Evolutionary conservation across 2,888 invertebrate species (phyloP).

Genomic region (Metellina segmentata): DNA sequence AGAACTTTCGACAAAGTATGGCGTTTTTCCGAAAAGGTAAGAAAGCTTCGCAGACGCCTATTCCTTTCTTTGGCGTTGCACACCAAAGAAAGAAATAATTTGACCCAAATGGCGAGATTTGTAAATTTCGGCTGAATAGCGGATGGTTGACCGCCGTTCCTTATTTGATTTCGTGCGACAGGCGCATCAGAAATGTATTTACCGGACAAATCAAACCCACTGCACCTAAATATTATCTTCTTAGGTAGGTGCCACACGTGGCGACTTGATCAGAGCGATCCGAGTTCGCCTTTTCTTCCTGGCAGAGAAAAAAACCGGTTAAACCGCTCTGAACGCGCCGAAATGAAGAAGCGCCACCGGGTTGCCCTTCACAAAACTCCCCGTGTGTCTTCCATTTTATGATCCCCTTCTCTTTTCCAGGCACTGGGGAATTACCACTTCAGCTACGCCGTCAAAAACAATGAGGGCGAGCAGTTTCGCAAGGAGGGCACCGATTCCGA

Average conservation of each 20-base stretch:
- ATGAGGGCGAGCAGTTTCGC: constrained; percentile 69
- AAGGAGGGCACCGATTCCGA: constrained; percentile 63
- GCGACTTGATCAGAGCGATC: not conserved
- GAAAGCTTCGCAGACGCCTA: too few species aligned
- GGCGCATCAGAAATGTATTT: too few species aligned
- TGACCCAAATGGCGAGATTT: not conserved
- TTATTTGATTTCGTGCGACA: too few species aligned
- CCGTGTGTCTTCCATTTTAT: not conserved
- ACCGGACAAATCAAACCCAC: too few species aligned
- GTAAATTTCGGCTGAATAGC: too few species aligned
- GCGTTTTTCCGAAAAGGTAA: too few species aligned
- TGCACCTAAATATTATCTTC: not conserved
- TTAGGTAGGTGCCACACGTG: not conserved
- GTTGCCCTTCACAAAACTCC: not conserved
- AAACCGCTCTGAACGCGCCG: not conserved
- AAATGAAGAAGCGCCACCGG: not conserved
- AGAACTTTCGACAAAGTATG: too few species aligned
- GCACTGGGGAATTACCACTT: constrained; percentile 70
- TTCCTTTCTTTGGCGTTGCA: too few species aligned
- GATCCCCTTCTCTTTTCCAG: constrained; percentile 31
- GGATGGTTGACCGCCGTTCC: too few species aligned
- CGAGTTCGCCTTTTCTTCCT: too few species aligned
- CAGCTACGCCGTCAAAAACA: constrained; percentile 56
- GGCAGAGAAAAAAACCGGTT: too few species aligned
- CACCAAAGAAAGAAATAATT: not conserved